phyloP scores from a whole-genome alignment of 2,113 vertebrate genomes.

The Cyprinodon variegatus region DNA sequence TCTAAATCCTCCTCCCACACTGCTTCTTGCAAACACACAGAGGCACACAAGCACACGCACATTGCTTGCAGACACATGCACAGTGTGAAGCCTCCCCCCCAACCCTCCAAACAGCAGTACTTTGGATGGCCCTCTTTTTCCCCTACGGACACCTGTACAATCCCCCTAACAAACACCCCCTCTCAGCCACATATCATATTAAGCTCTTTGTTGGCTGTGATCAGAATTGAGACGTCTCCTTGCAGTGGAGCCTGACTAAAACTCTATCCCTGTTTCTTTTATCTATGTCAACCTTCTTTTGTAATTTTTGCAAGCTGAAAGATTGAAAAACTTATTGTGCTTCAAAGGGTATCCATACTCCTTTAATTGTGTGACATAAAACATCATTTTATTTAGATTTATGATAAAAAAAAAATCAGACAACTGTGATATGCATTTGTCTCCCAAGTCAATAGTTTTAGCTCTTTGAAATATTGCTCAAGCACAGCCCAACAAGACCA shows the following conservation, averaged over 20 bases:
- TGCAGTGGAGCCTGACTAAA: conserved; percentile 27
- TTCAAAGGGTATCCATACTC: neutral
- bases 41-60: conserved; percentile 34
- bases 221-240: conserved; percentile 62
- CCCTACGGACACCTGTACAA: conserved; percentile 50
- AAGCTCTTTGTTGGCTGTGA: conserved; percentile 52
- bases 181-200: conserved; percentile 42
- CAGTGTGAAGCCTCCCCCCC: conserved; percentile 41
- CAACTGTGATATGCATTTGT: neutral
- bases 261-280: conserved; percentile 22
- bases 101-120: conserved; percentile 45
- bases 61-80: conserved; percentile 52
- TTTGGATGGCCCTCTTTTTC: conserved; percentile 32
- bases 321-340: neutral
- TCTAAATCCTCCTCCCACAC: conserved; percentile 75
- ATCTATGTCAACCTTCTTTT: neutral
- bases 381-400: neutral
- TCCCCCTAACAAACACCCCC: conserved; percentile 25
- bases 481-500: too few relatives aligned
- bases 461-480: too few relatives aligned
- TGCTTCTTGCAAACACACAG: conserved; percentile 40
- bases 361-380: neutral
- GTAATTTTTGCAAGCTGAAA: neutral
- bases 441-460: neutral
- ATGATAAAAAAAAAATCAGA: neutral